Evolutionary conservation across 2,797 vertebrate species (phyloP).

Genomic region (Manis javanica): DNA sequence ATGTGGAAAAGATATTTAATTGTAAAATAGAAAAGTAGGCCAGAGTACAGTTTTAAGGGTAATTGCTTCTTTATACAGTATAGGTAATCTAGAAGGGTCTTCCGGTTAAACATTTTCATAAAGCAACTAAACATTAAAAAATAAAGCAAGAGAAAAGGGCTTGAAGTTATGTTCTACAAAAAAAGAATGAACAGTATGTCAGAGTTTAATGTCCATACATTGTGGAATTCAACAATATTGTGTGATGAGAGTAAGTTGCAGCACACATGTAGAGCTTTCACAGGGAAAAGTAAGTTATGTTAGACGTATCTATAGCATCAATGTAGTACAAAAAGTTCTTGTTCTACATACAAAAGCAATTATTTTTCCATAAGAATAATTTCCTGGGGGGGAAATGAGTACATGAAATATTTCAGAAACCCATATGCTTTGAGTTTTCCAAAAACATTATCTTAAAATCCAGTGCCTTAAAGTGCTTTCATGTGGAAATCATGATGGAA

Average conservation of each 20-base stretch:
- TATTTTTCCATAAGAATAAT: conserved; percentile 75
- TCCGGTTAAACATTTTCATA: conserved; percentile 88
- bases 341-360: conserved; percentile 79
- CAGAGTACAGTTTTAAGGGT: conserved; percentile 91
- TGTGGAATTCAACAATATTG: conserved; percentile 81
- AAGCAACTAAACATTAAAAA: conserved; percentile 88
- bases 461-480: conserved; percentile 82
- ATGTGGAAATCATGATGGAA: conserved; percentile 81
- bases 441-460: conserved; percentile 80
- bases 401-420: conserved; percentile 79
- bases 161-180: conserved; percentile 84
- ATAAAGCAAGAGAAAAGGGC: conserved; percentile 83
- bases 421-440: conserved; percentile 75
- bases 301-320: conserved; percentile 73
- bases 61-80: conserved; percentile 87
- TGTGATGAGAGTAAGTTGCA: conserved; percentile 74
- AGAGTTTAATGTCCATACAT: conserved; percentile 82
- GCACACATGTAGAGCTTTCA: conserved; percentile 80
- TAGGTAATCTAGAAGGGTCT: conserved; percentile 85
- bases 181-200: conserved; percentile 83
- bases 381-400: conserved; percentile 65
- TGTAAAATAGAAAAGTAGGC: conserved; percentile 91
- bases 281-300: conserved; percentile 77
- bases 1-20: conserved; percentile 92
- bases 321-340: conserved; percentile 80